Base-by-base conservation (phyloP, 2,888 invertebrate genomes). In the Drosophila lacicola region DNA sequence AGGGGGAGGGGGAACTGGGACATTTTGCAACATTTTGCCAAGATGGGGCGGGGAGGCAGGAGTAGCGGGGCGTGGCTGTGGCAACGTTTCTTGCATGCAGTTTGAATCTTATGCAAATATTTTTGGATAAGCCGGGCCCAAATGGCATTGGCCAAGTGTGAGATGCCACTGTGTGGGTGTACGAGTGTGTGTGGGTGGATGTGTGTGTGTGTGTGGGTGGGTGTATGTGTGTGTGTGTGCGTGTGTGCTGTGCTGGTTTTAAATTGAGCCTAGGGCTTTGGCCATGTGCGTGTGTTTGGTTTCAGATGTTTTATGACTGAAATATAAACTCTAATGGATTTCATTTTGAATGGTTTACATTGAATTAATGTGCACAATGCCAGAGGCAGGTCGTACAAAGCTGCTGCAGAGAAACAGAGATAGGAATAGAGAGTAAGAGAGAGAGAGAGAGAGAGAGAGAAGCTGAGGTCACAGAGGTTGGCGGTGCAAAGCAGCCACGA, bases 21-120 rank as follows among this genome's bases (percentile, higher is more conserved):
- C 33, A 87, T 87, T 82, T 86, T 68, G 87, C 70, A 74, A 69
- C 77, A 80, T 72, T 82, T 81, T 56, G 57, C 41, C 49, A 70
- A 82, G 63, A 63, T 14, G 10, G 13, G 17, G 19, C 1, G 44
- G 21, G n/a, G 14, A 21, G 21, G n/a, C 6, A 21, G 6, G 13
- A 34, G n/a, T 11, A 14, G 41, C 17, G 39, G 44, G 33, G 39
- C 13, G 33, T 14, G 49, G 47, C 21, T 50, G 45, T 54, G 67
- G 66, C 66, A 70, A 63, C 63, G 74, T 64, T 72, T 57, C 75
- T 82, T 71, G 85, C 75, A 69, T 83, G 83, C 86, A 87, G 76
- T 78, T 84, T 70, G 74, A 75, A 85, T 85, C 88, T 77, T 89
- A 87, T 89, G 84, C 84, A 85, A 89, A 85, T 85, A 87, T 76